Evolutionary conservation across 2,113 vertebrate species (phyloP), one percentile per base, ranked within the genome.

Genomic region (Melanostigma gelatinosum): DNA sequence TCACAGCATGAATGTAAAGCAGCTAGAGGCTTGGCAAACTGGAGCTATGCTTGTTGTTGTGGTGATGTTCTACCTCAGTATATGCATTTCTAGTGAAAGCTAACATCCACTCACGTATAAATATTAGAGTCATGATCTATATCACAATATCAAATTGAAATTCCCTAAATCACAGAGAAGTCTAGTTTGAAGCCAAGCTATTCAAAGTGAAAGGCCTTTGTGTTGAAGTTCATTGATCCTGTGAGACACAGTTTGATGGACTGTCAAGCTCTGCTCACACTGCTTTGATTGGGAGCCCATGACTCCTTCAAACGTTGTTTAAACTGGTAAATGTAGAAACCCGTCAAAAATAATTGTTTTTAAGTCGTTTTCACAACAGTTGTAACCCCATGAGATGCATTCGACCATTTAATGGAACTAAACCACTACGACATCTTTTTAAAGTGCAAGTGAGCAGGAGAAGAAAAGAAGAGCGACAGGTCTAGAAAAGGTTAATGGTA

Each of bases 401-500:
- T 55, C 9, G 32, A 48, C 11, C 11, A 29, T 46, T 57, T 61
- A 36, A 65, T 44, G 22, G 15, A 61, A 12, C n/a, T 57, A n/a
- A 66, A 52, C 18, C 18, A 50, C 63, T 24, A 20, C 9, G n/a
- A 70, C 65, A 36, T 3, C 32, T 34, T 36, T 62, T 64, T 36
- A 11, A 50, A 34, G 55, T 40, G 29, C 16, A 34, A 44, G 55
- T 38, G 29, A 24, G 24, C 16, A 44, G 24, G 27, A 52, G 57
- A 42, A 64, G 24, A 61, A 27, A 57, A 68, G 40, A 60, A 27
- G n/a, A 65, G 22, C 36, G 67, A 32, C 46, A 61, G 50, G 64
- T 64, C 54, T 24, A 27, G 4, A 68, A 36, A 72, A 79, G 62
- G 62, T 22, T 40, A 55, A 66, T 71, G 58, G n/a, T 57, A 48